These are phyloP conservation scores for Byasa hedistus DNA, from an alignment of 2,888 invertebrate genomes.

Conservation along the genomic window DNA sequence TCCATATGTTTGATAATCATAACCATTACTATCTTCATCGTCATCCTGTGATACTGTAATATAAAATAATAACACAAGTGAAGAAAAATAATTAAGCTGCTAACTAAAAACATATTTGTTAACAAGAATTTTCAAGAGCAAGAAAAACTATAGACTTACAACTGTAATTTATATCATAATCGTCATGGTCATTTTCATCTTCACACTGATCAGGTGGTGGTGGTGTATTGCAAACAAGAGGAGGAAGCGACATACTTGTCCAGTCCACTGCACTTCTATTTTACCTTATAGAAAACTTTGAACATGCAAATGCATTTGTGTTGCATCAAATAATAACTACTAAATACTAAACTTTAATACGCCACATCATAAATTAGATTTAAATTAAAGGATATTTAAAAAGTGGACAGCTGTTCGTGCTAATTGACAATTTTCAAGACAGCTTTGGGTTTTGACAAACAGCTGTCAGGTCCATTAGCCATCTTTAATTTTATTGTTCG, in stretches of 20 bases:
- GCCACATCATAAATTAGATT: constrained; percentile 33
- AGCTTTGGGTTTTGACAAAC: constrained; percentile 45
- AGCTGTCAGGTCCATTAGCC: constrained; percentile 36
- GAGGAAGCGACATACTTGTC: constrained; percentile 81
- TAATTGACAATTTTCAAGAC: constrained; percentile 60
- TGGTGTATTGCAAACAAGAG: constrained; percentile 83
- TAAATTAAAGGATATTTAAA: constrained; percentile 33
- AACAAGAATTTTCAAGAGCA: neutral
- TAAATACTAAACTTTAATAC: constrained; percentile 19
- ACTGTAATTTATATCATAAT: constrained; percentile 69
- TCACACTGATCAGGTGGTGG: constrained; percentile 83
- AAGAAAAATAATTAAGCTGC: neutral
- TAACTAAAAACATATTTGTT: neutral
- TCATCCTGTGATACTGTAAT: constrained; percentile 72
- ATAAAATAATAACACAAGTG: constrained; percentile 11
- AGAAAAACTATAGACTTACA: constrained; percentile 52
- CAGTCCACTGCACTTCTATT: constrained; percentile 19
- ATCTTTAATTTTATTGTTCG: constrained; percentile 13
- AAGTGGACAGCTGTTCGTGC: constrained; percentile 67
- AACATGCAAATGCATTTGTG: constrained; percentile 20
- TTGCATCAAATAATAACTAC: neutral
- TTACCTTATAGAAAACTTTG: constrained; percentile 13
- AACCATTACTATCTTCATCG: constrained; percentile 56
- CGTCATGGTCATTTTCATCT: constrained; percentile 80
- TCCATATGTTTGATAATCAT: constrained; percentile 60